Evolutionary conservation across 2,888 invertebrate species (phyloP).

Genomic region (Ischnura elegans): DNA sequence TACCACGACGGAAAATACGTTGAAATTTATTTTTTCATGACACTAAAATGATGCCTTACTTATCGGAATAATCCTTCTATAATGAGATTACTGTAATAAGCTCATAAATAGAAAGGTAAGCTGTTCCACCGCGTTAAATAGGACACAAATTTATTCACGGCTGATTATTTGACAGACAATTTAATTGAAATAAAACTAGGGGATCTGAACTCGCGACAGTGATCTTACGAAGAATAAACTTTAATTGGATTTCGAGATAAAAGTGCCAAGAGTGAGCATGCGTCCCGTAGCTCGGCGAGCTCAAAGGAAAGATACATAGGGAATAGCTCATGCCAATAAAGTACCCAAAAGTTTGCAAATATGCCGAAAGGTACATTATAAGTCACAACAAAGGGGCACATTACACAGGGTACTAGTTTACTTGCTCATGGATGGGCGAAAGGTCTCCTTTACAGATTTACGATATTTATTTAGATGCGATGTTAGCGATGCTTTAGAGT

Average conservation of each 20-base stretch:
- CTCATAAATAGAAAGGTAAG: not conserved
- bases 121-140: not conserved
- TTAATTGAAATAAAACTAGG: not conserved
- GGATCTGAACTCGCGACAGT: not conserved
- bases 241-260: not conserved
- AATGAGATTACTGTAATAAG: not conserved
- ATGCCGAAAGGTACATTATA: no score
- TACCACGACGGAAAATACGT: not conserved
- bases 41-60: not conserved
- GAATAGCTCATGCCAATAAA: no score
- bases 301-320: no score
- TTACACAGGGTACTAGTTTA: no score
- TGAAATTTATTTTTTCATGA: not conserved
- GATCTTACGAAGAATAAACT: not conserved
- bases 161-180: not conserved
- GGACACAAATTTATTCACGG: not conserved
- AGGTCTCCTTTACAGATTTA: no score
- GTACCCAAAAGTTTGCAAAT: no score
- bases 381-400: no score
- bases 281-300: no score
- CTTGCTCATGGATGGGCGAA: no score
- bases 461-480: no score
- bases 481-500: no score
- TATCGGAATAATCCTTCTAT: not conserved
- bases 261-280: not conserved